A percentile compares a stretch with the other conserved stretches of the same genome.
phyloP scores from a whole-genome alignment of 2,113 vertebrate genomes.

The Podarcis muralis region DNA sequence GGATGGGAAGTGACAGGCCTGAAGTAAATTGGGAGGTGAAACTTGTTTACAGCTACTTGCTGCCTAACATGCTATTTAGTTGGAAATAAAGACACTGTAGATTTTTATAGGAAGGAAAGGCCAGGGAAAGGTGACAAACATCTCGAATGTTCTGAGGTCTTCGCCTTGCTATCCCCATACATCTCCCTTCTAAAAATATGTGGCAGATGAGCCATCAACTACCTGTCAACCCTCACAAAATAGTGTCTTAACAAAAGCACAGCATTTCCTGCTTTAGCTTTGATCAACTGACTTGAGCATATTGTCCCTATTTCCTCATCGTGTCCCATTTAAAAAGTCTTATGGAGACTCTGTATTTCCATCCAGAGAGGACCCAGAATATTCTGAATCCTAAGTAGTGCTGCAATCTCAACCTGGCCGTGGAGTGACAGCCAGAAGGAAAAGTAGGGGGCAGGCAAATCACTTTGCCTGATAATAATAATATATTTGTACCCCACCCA shows the following conservation, averaged over 20 bases:
- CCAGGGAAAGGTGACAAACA: constrained; percentile 10
- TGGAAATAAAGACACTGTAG: constrained; percentile 2
- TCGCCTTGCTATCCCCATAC: neutral
- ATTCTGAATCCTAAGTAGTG: too few species aligned
- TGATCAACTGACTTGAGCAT: neutral
- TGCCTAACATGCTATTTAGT: constrained; percentile 6
- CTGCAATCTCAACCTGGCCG: too few species aligned
- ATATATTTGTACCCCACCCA: too few species aligned
- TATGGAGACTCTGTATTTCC: neutral
- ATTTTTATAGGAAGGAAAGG: constrained; percentile 18
- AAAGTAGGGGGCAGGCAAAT: too few species aligned
- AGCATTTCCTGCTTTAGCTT: neutral
- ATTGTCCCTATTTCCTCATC: neutral
- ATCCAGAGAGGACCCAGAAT: neutral
- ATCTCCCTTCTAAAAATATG: neutral
- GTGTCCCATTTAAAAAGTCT: neutral
- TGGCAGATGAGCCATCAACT: neutral
- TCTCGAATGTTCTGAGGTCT: neutral
- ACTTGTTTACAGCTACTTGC: constrained; percentile 36
- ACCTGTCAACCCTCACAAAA: neutral
- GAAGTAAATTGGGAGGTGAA: constrained; percentile 50
- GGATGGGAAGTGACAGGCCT: constrained; percentile 44
- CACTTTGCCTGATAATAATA: too few species aligned
- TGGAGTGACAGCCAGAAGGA: too few species aligned
- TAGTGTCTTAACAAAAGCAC: neutral